Base-by-base conservation (phyloP, 2,797 vertebrate species). In the Coilia nasus region DNA sequence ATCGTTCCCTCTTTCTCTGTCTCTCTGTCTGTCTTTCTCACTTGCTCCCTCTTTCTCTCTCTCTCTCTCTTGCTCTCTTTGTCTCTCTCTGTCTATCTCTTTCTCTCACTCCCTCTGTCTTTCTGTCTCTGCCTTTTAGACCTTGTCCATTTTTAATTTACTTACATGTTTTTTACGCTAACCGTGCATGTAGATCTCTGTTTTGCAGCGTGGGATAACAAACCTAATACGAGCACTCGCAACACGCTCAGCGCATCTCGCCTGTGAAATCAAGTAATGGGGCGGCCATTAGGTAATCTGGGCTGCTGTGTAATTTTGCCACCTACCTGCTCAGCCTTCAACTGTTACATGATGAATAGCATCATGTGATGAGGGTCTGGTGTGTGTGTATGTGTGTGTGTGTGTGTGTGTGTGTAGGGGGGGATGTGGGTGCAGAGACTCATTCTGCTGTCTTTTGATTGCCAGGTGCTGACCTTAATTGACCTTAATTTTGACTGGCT, bases 391-490 rank as follows among this genome's bases (percentile, higher is more conserved):
- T n/a, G n/a, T n/a, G n/a, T n/a, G n/a, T n/a, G n/a, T n/a, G n/a
- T n/a, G n/a, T n/a, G n/a, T n/a, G n/a, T n/a, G n/a, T n/a, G n/a
- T n/a, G n/a, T n/a, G n/a, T n/a, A n/a, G 7, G 50, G 50, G 7
- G 50, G 50, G 50, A 54, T 2, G 50, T 9, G 50, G 50, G 50
- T 54, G 50, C 2, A 54, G 50, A 14, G 50, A 9, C 7, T 15
- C 0, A 82, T 90, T 87, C 81, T 83, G 81, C 31, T 41, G 19
- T 17, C 31, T 41, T 44, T 78, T 35, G 71, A 78, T 44, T 78
- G 71, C 71, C 71, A 78, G 71, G 71, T n/a, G 41, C 19, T 78
- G 71, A 78, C 71, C 71, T 78, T 78, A 78, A 78, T 78, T 78
- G 71, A 78, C 71, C 71, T 78, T 44, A 78, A 78, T 44, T 78